Evolutionary conservation across 2,113 vertebrate species (phyloP).

Genomic region (Malurus cyaneus): DNA sequence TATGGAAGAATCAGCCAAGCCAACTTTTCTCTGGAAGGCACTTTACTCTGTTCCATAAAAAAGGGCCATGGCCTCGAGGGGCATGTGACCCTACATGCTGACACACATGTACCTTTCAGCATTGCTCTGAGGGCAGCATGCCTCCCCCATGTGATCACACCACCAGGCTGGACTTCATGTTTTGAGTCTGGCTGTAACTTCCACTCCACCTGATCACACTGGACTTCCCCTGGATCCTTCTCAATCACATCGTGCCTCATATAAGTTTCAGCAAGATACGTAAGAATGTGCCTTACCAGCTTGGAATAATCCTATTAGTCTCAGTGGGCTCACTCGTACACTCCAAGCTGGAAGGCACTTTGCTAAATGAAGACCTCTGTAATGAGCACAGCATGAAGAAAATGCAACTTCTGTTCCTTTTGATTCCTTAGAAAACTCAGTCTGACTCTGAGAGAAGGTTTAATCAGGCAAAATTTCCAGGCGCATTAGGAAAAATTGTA

Average conservation of each 20-base stretch:
- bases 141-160: not conserved
- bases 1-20: not conserved
- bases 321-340: not conserved
- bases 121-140: too few relatives aligned
- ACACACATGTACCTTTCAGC: fast-evolving
- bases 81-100: not conserved
- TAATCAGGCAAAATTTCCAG: not conserved
- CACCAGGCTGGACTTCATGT: fast-evolving
- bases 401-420: conserved; percentile 2
- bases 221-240: not conserved
- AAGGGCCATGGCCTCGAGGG: not conserved
- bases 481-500: not conserved
- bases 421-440: not conserved
- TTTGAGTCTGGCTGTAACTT: not conserved
- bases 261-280: not conserved
- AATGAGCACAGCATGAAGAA: not conserved
- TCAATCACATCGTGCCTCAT: not conserved
- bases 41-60: not conserved
- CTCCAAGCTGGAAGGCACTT: not conserved
- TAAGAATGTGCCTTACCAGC: not conserved
- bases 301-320: conserved; percentile 4
- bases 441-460: not conserved
- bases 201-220: not conserved
- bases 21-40: not conserved
- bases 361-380: not conserved